Percentiles rank a stretch among this genome's conserved stretches.
Evolutionary conservation across 2,797 vertebrate species (phyloP).

Genomic region (Premnoplex brunnescens): DNA sequence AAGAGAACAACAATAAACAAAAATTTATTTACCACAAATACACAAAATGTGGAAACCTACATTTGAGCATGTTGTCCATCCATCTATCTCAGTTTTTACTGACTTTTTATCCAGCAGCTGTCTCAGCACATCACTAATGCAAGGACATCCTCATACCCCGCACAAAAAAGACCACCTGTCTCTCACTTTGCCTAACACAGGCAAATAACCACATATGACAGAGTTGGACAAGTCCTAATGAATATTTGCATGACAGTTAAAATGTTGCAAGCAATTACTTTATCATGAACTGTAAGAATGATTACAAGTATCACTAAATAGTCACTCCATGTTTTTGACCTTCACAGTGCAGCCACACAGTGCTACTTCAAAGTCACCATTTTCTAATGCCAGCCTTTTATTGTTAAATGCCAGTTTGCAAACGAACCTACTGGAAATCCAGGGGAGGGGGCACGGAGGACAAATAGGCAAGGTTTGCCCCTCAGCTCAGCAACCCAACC

Average conservation of each 20-base stretch:
- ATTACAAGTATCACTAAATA: not conserved
- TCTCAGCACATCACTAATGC: not conserved
- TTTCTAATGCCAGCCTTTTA: not conserved
- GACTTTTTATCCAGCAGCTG: not conserved
- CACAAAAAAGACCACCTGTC: not conserved
- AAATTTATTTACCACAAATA: not conserved
- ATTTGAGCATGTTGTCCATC: not conserved
- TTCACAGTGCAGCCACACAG: not conserved
- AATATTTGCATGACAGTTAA: not conserved
- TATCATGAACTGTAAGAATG: not conserved
- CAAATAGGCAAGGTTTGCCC: not conserved
- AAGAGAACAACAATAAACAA: not conserved
- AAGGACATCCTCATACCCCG: not conserved
- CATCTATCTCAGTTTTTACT: not conserved
- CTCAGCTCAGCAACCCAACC: not conserved
- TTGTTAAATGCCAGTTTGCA: not conserved
- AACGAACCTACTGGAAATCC: not conserved
- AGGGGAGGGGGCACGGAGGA: fast-evolving
- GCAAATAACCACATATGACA: not conserved
- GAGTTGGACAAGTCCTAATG: not conserved
- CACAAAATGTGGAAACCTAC: not conserved
- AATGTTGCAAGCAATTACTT: not conserved
- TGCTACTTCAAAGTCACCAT: not conserved
- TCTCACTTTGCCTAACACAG: not conserved
- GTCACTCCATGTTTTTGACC: not conserved